A percentile compares a stretch with the other conserved stretches of the same genome.
These are phyloP conservation scores for Xestoiulus laeticollis DNA, from an alignment of 2,888 invertebrate species.

Conservation along the genomic window DNA sequence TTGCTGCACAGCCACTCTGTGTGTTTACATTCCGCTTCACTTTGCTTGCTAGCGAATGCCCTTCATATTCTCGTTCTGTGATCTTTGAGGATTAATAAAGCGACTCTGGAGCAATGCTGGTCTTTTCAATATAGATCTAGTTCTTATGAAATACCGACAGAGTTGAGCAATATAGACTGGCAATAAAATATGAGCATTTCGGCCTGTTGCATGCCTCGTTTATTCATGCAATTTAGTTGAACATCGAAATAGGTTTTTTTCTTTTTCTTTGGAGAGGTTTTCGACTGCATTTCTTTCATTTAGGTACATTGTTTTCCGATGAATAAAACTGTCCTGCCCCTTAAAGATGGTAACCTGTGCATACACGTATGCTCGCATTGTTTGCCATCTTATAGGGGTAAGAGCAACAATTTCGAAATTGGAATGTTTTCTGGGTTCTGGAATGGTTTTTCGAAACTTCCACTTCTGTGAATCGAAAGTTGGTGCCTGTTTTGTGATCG, in stretches of 20 bases:
- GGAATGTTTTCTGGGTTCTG: no score
- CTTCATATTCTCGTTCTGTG: slow-evolving; percentile 38
- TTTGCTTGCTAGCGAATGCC: background rate
- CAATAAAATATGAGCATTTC: slow-evolving; percentile 23
- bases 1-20: background rate
- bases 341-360: background rate
- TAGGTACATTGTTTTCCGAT: no score
- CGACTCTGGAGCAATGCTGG: background rate
- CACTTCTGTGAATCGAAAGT: no score
- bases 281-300: no score
- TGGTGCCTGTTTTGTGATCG: no score
- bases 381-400: background rate
- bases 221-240: background rate
- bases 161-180: background rate
- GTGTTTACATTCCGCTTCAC: slow-evolving; percentile 43
- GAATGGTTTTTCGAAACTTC: no score
- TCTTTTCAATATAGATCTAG: background rate
- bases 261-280: background rate
- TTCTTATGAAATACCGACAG: background rate
- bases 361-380: background rate
- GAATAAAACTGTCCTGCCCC: background rate
- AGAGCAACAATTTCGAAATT: no score
- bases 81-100: slow-evolving; percentile 32
- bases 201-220: background rate
- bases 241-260: background rate